Conservation (phyloP, 2,888 invertebrate genomes). For the Buathra laborator region DNA sequence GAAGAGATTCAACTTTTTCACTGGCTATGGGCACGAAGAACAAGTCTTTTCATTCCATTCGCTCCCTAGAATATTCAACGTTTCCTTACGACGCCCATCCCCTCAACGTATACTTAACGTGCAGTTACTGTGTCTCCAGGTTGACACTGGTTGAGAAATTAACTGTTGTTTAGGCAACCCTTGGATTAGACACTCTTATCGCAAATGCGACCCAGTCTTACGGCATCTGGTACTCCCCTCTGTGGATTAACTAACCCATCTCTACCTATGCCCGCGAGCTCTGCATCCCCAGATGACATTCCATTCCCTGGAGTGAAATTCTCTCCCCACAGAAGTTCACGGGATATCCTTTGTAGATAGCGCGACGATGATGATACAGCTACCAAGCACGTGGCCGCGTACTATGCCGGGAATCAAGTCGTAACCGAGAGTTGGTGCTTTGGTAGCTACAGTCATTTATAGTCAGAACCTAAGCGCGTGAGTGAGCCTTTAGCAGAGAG, state of each 20-base stretch:
- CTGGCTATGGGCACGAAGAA: neutral
- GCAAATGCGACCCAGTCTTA: slow-evolving; percentile 61
- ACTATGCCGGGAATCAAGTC: neutral
- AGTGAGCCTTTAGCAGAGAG: neutral
- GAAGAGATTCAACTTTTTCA: slow-evolving; percentile 20
- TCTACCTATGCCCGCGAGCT: slow-evolving; percentile 9
- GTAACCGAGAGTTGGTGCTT: slow-evolving; percentile 14
- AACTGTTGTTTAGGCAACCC: slow-evolving; percentile 65
- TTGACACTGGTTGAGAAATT: slow-evolving; percentile 55
- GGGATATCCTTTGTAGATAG: slow-evolving; percentile 68
- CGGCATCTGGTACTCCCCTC: slow-evolving; percentile 29
- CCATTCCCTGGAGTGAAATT: slow-evolving; percentile 58
- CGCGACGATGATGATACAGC: slow-evolving; percentile 45
- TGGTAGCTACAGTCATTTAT: slow-evolving; percentile 50
- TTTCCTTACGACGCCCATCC: neutral
- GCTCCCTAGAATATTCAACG: slow-evolving; percentile 9
- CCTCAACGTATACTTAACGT: neutral
- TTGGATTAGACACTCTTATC: slow-evolving; percentile 67
- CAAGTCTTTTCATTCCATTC: slow-evolving; percentile 18
- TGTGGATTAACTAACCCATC: slow-evolving; percentile 30
- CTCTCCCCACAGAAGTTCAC: slow-evolving; percentile 50
- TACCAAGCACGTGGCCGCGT: slow-evolving; percentile 28
- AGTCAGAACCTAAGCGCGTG: slow-evolving; percentile 13
- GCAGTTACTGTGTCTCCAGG: slow-evolving; percentile 30
- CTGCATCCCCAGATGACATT: slow-evolving; percentile 34